phyloP scores from a whole-genome alignment of 2,888 invertebrate species.

The Cataglyphis albicans region DNA sequence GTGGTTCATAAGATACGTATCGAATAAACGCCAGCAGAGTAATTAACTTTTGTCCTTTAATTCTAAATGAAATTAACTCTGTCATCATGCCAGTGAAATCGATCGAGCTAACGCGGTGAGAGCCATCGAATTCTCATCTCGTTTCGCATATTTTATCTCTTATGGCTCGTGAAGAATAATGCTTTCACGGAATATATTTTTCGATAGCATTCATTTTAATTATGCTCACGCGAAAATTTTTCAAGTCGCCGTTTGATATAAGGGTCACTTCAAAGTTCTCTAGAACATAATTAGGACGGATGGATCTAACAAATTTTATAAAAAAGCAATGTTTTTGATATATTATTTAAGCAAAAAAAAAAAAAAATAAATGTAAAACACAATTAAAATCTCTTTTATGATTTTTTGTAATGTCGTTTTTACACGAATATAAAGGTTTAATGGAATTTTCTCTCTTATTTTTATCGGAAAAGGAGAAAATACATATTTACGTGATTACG shows the following conservation, averaged over 20 bases:
- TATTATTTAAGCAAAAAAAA: neutral
- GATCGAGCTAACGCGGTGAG: slow-evolving; percentile 1
- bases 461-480: neutral
- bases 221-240: neutral
- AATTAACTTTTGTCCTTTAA: slow-evolving; percentile 41
- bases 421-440: neutral
- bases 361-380: neutral
- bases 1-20: neutral
- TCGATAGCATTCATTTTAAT: neutral
- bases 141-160: slow-evolving; percentile 18
- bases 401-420: neutral
- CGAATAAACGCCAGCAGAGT: slow-evolving; percentile 23
- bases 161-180: neutral
- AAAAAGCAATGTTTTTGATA: neutral
- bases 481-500: slow-evolving; percentile 24
- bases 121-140: neutral
- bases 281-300: neutral
- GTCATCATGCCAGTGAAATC: neutral
- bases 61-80: slow-evolving; percentile 6
- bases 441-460: neutral
- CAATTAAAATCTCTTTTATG: neutral
- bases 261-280: neutral
- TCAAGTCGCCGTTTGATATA: neutral
- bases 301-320: neutral
- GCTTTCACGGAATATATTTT: neutral